Percentiles rank a stretch among this genome's conserved stretches.
Evolutionary conservation across 2,888 invertebrate genomes (phyloP).

Genomic region (Fragum sueziense): DNA sequence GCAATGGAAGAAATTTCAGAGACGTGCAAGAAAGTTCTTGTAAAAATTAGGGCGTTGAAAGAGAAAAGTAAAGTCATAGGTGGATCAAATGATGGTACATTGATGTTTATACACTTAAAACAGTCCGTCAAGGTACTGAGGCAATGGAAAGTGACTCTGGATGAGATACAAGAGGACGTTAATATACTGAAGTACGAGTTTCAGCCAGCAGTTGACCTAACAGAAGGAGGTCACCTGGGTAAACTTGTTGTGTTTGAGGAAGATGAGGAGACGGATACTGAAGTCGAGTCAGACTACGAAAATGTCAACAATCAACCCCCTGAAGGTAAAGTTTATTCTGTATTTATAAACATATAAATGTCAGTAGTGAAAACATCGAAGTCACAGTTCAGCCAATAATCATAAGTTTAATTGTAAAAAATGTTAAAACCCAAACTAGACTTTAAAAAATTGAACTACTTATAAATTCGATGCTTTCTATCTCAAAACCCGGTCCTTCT

Average conservation of each 20-base stretch:
- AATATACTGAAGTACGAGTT: neutral
- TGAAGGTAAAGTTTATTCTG: too few relatives aligned
- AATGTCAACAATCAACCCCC: neutral
- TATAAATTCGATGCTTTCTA: too few relatives aligned
- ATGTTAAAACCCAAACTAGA: too few relatives aligned
- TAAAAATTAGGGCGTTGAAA: neutral
- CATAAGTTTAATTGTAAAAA: too few relatives aligned
- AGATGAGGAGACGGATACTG: neutral
- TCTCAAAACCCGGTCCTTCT: too few relatives aligned
- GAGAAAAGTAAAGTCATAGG: neutral
- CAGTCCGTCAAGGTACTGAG: neutral
- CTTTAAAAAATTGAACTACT: too few relatives aligned
- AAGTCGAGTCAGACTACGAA: neutral
- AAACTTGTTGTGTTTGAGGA: constrained; percentile 12
- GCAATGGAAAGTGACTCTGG: neutral
- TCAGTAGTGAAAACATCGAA: too few relatives aligned
- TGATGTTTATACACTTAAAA: neutral
- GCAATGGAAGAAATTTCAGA: neutral
- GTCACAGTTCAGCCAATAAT: too few relatives aligned
- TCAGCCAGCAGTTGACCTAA: neutral
- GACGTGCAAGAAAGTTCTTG: neutral
- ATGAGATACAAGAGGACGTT: neutral
- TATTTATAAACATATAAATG: too few relatives aligned
- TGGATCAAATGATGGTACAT: neutral
- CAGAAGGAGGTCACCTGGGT: neutral